Conservation (phyloP, 2,888 invertebrate species). For the Ophion obscuratus region DNA sequence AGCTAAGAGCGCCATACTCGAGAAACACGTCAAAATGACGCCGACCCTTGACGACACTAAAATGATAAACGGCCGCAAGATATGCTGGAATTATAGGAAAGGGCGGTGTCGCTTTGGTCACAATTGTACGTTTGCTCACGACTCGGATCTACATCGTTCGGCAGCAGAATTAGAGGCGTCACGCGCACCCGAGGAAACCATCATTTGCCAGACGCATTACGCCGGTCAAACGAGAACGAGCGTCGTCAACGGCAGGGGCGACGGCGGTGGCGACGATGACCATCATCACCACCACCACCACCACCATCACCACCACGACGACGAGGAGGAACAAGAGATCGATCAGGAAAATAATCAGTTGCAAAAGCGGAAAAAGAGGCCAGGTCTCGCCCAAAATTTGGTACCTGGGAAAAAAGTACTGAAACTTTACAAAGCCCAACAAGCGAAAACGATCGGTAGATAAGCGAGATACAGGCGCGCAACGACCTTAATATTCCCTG, state of each 20-base stretch:
- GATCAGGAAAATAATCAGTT: conserved; percentile 85
- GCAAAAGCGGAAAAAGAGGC: conserved; percentile 88
- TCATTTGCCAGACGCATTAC: conserved; percentile 82
- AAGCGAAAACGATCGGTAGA: conserved; percentile 84
- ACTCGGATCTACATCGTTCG: conserved; percentile 91
- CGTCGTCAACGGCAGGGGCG: background rate
- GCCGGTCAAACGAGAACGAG: conserved; percentile 73
- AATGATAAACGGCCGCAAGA: conserved; percentile 93
- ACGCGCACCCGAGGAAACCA: conserved; percentile 84
- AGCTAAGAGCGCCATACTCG: conserved; percentile 93
- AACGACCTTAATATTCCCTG: background rate
- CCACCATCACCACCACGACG: conserved; percentile 23
- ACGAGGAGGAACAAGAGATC: conserved; percentile 84
- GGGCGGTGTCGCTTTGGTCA: conserved; percentile 96
- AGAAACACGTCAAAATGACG: conserved; percentile 97
- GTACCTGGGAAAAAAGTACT: conserved; percentile 94
- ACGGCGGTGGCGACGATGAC: too few species aligned
- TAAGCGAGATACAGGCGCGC: conserved; percentile 68
- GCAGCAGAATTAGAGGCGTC: conserved; percentile 86
- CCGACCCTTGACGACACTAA: conserved; percentile 88
- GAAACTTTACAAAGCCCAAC: conserved; percentile 90
- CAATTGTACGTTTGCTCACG: conserved; percentile 96
- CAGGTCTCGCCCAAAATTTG: conserved; percentile 91
- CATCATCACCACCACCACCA: too few species aligned
- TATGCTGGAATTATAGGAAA: conserved; percentile 97